Evolutionary conservation across 2,888 invertebrate genomes (phyloP).

Genomic region (Troglohyphantes excavatus): DNA sequence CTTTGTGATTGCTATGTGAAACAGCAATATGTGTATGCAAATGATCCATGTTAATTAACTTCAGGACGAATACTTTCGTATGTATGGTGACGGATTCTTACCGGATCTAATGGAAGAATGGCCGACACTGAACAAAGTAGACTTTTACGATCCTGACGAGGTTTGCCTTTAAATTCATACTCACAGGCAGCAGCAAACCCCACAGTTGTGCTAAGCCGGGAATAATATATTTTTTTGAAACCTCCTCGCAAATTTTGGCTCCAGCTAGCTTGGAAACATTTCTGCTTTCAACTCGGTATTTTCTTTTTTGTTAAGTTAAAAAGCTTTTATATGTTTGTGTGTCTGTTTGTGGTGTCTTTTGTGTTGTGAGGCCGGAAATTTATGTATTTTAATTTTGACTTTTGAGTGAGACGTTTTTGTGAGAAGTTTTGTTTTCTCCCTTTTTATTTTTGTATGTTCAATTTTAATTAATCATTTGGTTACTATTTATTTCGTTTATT

Average conservation of each 20-base stretch:
- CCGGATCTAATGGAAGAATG: constrained; percentile 88
- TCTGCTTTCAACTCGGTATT: constrained; percentile 20
- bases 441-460: too few species aligned
- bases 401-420: too few species aligned
- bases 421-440: too few species aligned
- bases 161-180: constrained; percentile 66
- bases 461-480: too few species aligned
- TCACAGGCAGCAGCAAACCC: constrained; percentile 42
- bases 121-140: constrained; percentile 85
- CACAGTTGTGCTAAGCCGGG: constrained; percentile 43
- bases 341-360: constrained; percentile 24
- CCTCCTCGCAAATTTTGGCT: constrained; percentile 34
- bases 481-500: too few species aligned
- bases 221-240: constrained; percentile 42
- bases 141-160: constrained; percentile 60
- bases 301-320: constrained; percentile 5
- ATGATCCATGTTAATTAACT: constrained; percentile 63
- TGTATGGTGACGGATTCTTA: constrained; percentile 81
- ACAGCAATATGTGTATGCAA: constrained; percentile 59
- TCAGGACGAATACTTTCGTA: constrained; percentile 60
- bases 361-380: too few species aligned
- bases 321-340: constrained; percentile 49
- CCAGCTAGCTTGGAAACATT: constrained; percentile 31
- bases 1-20: constrained; percentile 55
- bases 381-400: too few species aligned